Conservation (phyloP, 2,113 vertebrate species). For the Mormyrus lacerda region DNA sequence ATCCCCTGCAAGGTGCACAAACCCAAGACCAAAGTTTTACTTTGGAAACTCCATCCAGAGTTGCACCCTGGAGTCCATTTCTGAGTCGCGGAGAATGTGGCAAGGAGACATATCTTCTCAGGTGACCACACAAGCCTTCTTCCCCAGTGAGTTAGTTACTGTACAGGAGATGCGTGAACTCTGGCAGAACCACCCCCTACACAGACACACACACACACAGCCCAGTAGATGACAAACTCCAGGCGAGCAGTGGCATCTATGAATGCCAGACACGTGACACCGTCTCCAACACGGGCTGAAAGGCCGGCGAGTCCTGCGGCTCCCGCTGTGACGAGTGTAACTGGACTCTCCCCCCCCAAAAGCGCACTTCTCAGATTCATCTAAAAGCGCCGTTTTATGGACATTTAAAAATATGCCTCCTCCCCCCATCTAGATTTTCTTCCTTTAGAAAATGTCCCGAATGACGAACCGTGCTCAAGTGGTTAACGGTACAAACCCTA, state of each 20-base stretch:
- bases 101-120: background rate
- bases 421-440: background rate
- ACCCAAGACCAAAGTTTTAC: background rate
- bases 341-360: background rate
- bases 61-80: background rate
- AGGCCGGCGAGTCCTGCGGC: conserved; percentile 31
- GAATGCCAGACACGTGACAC: conserved; percentile 50
- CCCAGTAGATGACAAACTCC: conserved; percentile 53
- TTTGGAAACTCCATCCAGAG: background rate
- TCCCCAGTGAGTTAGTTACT: background rate
- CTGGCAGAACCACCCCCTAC: background rate
- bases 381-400: background rate
- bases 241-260: conserved; percentile 51
- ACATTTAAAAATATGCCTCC: background rate
- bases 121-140: background rate
- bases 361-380: background rate
- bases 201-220: conserved; percentile 18
- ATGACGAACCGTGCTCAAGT: background rate
- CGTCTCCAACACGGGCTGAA: conserved; percentile 47
- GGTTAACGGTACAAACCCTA: background rate
- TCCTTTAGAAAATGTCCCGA: background rate
- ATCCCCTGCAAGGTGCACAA: background rate
- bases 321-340: conserved; percentile 20
- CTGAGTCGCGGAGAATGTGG: background rate
- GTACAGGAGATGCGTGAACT: background rate